Base-by-base conservation (phyloP, 2,888 invertebrate species). In the Orthosia gothica region DNA sequence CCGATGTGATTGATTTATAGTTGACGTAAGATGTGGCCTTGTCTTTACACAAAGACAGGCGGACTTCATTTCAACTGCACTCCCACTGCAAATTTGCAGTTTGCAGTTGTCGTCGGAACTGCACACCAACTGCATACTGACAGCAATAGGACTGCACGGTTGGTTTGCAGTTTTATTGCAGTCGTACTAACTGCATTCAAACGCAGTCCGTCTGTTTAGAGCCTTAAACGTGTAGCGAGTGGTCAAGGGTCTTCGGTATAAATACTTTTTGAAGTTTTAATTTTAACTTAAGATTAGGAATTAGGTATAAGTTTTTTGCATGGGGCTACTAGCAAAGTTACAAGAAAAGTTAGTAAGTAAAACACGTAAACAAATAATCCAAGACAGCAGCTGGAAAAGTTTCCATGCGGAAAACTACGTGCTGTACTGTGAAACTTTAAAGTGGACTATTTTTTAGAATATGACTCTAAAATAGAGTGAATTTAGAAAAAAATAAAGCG, bases 401-500 rank as follows among this genome's bases (percentile, higher is more conserved):
- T 20, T 62, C 5, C 13, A 74, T 20, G 26, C 26, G 45, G 45
- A 15, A 47, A 73, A 73, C 32, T 59, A 50, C 26, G 16, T 40
- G 23, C 11, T 59, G 23, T n/a, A n/a, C 40, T 26, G 18, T 26
- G 18, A 57, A 58, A 72, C 26, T 61, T 72, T 26, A 54, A 73
- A 47, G 15, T 13, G 26, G n/a, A 40, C 13, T 15, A n/a, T 62
- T 5, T 23, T 76, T 16, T n/a, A 23, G 20, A 47, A 47, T 47
- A 47, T 55, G 0, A 64, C 13, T 47, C 12, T 32, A 47, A 26
- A 20, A 49, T 20, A 18, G n/a, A 13, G 12, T 7, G 3, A 18
- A 2, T 1, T 45, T 32, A 47, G 12, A 72, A 74, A 72, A 52
- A n/a, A 5, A n/a, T n/a, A n/a, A 11, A 7, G 13, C 18, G 26